phyloP scores from a whole-genome alignment of 1,140 invertebrate genomes.

The Drosophila parvula region DNA sequence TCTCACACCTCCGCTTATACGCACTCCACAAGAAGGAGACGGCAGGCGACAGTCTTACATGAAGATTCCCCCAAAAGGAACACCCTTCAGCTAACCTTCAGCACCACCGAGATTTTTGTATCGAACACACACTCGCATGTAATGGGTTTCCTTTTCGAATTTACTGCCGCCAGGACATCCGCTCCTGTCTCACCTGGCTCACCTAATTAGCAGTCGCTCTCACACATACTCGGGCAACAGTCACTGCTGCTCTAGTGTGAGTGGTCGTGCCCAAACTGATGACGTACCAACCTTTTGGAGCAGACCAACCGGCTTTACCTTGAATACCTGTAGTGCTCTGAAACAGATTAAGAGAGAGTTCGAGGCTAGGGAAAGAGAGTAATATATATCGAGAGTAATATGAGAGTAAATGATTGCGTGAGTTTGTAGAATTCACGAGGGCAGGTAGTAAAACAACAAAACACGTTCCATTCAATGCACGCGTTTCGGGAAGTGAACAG shows the following conservation, averaged over 20 bases:
- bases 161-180: slow-evolving; percentile 50
- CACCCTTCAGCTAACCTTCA: slow-evolving; percentile 52
- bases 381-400: neutral
- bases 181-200: slow-evolving; percentile 31
- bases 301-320: slow-evolving; percentile 33
- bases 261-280: slow-evolving; percentile 63
- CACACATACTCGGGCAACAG: slow-evolving; percentile 7
- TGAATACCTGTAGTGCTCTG: slow-evolving; percentile 43
- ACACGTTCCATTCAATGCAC: slow-evolving; percentile 69
- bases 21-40: neutral
- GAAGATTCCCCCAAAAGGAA: neutral
- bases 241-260: neutral
- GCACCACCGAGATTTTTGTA: slow-evolving; percentile 27
- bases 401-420: slow-evolving; percentile 35
- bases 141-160: slow-evolving; percentile 20
- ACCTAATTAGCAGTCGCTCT: slow-evolving; percentile 55
- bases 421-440: slow-evolving; percentile 56
- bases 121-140: slow-evolving; percentile 13
- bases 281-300: slow-evolving; percentile 60
- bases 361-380: slow-evolving; percentile 25
- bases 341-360: slow-evolving; percentile 17
- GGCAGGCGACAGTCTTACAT: neutral
- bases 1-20: slow-evolving; percentile 43
- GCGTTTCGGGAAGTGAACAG: slow-evolving; percentile 39
- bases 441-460: slow-evolving; percentile 60